Evolutionary conservation across 2,888 invertebrate species (phyloP).

Genomic region (Drosophila cyrtoloma): DNA sequence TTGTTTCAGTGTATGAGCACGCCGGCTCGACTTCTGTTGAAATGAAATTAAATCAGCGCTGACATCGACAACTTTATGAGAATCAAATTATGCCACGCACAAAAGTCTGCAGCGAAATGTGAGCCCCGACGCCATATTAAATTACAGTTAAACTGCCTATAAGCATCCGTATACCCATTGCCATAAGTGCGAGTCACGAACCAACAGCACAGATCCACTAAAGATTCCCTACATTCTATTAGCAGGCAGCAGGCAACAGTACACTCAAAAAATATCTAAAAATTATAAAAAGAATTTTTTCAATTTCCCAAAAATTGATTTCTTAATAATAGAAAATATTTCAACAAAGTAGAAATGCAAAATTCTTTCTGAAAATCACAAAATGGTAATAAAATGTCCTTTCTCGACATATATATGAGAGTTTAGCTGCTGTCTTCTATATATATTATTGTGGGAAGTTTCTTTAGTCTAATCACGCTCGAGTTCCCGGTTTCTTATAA

Average conservation of each 20-base stretch:
- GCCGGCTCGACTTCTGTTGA: constrained; percentile 43
- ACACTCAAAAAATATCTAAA: background rate
- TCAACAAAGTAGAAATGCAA: background rate
- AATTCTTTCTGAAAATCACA: background rate
- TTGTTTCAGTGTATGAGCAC: constrained; percentile 62
- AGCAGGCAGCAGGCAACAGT: background rate
- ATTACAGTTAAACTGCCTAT: constrained; percentile 77
- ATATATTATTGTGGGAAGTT: too few relatives aligned
- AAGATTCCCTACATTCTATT: constrained; percentile 12
- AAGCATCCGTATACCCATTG: constrained; percentile 40
- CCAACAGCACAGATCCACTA: constrained; percentile 30
- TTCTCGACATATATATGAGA: accelerated
- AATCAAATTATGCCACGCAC: constrained; percentile 70
- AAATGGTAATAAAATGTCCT: background rate
- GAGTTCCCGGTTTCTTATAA: background rate
- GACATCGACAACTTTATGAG: constrained; percentile 78
- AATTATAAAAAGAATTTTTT: background rate
- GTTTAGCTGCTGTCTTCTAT: background rate
- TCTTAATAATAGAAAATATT: background rate
- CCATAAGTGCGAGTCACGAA: constrained; percentile 38
- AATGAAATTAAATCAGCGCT: constrained; percentile 78
- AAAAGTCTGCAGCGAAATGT: constrained; percentile 69
- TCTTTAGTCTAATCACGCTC: background rate
- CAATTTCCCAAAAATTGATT: background rate
- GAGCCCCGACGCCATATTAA: constrained; percentile 61